These are phyloP conservation scores for Balearica regulorum DNA, from an alignment of 2,797 vertebrate genomes.

Conservation along the genomic window DNA sequence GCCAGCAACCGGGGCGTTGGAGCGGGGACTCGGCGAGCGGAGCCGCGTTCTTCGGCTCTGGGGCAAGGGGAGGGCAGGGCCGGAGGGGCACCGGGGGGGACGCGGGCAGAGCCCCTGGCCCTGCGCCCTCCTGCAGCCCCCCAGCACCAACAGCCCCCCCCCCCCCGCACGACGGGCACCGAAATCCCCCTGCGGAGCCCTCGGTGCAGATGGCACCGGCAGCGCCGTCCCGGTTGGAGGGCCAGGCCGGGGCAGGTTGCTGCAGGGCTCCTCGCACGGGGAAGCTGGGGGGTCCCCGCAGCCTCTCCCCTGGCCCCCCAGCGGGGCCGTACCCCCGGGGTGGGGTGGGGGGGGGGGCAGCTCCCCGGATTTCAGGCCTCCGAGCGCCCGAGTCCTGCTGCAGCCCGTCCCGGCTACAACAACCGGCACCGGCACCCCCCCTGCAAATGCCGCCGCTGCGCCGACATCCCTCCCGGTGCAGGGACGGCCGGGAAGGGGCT, in stretches of 20 bases:
- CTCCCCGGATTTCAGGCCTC: neutral
- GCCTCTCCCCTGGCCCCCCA: neutral
- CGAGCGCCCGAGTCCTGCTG: rapidly evolving
- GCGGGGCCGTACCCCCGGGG: too few relatives aligned
- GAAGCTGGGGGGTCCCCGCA: neutral
- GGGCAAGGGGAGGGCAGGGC: neutral
- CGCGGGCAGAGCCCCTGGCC: neutral
- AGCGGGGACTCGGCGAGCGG: neutral
- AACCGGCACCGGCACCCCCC: neutral
- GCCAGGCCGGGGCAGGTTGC: neutral
- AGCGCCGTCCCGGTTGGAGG: too few relatives aligned
- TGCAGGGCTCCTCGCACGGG: neutral
- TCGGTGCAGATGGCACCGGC: neutral
- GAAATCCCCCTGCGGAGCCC: neutral
- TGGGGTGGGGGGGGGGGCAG: neutral
- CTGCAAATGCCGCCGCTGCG: neutral
- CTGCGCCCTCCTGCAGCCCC: neutral
- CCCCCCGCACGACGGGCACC: neutral
- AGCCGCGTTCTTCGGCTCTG: neutral
- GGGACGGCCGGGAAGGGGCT: neutral
- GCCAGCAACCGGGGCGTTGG: too few relatives aligned
- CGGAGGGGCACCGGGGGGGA: neutral
- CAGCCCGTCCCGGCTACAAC: neutral
- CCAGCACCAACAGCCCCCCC: neutral
- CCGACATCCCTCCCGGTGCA: rapidly evolving